Conservation (phyloP, 2,797 vertebrate species). For the Corythornis leucogaster region DNA sequence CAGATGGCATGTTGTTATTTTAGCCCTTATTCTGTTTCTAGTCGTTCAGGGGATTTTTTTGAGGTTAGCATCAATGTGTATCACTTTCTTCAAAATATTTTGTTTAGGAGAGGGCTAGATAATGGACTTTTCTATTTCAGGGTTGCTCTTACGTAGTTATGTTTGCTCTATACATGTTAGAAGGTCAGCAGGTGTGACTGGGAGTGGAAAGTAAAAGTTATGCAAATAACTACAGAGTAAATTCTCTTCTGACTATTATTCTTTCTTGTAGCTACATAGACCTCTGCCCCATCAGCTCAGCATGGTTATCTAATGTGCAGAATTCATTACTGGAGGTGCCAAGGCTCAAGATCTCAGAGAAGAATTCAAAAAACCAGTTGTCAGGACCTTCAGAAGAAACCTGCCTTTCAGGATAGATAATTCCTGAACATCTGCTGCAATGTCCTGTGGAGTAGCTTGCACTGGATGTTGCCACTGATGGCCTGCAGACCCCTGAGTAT, state of each 20-base stretch:
- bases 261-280: not conserved
- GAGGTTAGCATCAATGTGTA: accelerated
- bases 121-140: not conserved
- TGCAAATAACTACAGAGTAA: not conserved
- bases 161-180: not conserved
- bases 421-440: not conserved
- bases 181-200: not conserved
- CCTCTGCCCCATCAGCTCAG: not conserved
- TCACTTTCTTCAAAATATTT: not conserved
- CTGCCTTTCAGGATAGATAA: not conserved
- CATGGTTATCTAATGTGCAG: not conserved
- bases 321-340: not conserved
- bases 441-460: not conserved
- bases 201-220: not conserved
- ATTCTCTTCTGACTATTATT: not conserved
- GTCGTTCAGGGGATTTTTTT: not conserved
- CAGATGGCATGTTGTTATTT: not conserved
- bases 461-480: not conserved
- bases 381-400: not conserved
- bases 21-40: not conserved
- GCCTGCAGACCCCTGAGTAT: not conserved
- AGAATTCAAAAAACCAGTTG: not conserved
- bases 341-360: not conserved
- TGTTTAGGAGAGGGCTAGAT: not conserved
- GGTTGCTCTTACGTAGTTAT: not conserved